Percentiles rank a stretch among this genome's conserved stretches.
These are phyloP conservation scores for Ichneumoninae sp. DNA, from an alignment of 2,888 invertebrate species.

Conservation along the genomic window DNA sequence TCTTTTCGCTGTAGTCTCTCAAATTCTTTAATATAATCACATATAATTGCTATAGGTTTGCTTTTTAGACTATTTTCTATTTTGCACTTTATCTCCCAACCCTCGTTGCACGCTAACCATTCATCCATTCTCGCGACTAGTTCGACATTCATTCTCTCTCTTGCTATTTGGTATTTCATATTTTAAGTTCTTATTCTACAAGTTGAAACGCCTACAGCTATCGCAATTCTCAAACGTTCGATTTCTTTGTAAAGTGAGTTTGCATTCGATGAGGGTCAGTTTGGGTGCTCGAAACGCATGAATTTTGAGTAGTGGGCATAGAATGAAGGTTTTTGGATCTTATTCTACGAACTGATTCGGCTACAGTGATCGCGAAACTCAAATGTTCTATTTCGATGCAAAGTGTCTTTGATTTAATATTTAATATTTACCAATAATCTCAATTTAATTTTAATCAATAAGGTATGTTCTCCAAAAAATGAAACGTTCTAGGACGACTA, in stretches of 20 bases:
- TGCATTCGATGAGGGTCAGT: no score
- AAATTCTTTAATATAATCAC: slow-evolving; percentile 8
- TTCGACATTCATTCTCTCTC: background rate
- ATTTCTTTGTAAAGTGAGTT: no score
- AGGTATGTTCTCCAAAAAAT: no score
- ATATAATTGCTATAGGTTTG: slow-evolving; percentile 1
- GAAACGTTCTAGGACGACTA: no score
- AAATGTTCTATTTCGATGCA: background rate
- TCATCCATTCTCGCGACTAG: slow-evolving; percentile 15
- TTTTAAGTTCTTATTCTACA: no score
- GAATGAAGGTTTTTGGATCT: background rate
- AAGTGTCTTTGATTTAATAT: background rate
- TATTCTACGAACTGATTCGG: no score
- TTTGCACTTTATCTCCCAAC: background rate
- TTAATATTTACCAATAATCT: background rate
- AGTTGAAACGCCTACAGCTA: no score
- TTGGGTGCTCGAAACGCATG: no score
- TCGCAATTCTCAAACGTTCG: no score
- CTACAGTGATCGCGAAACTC: no score
- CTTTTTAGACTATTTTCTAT: background rate
- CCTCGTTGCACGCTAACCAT: background rate
- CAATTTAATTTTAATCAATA: no score
- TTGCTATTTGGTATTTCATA: background rate
- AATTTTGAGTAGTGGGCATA: no score
- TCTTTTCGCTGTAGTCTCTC: background rate